Evolutionary conservation across 1,140 invertebrate species (phyloP).

Genomic region (Pinna nobilis): DNA sequence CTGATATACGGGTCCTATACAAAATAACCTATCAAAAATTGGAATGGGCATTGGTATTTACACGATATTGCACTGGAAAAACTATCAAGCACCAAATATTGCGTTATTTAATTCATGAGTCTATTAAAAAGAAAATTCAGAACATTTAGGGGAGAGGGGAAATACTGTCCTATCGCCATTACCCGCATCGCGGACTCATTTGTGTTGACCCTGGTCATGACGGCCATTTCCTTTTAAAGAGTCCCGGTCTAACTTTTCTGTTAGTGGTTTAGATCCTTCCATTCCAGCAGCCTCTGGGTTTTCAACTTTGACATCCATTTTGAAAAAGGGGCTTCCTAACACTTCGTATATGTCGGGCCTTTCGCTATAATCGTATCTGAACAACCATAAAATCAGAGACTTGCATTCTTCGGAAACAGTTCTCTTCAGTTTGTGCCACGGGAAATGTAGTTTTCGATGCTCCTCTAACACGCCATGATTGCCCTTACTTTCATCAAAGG

Average conservation of each 20-base stretch:
- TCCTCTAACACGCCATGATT: constrained; percentile 70
- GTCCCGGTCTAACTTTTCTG: constrained; percentile 1
- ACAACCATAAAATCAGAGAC: constrained; percentile 60
- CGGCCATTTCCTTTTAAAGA: no score
- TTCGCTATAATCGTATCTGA: constrained; percentile 55
- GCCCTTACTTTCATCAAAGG: constrained; percentile 73
- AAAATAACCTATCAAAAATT: no score
- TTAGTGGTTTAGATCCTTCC: constrained; percentile 38
- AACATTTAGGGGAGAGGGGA: no score
- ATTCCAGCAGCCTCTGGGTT: constrained; percentile 34
- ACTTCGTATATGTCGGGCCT: constrained; percentile 60
- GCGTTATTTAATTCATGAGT: no score
- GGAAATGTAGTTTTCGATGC: constrained; percentile 67
- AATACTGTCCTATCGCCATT: no score
- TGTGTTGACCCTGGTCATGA: no score
- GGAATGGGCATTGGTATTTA: no score
- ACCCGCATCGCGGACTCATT: no score
- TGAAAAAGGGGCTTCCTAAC: constrained; percentile 56
- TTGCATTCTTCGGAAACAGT: constrained; percentile 56
- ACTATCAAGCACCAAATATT: no score
- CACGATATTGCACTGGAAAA: no score
- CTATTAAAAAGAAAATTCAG: no score
- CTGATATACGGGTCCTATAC: no score
- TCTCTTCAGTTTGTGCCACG: constrained; percentile 68
- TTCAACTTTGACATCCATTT: constrained; percentile 39